Evolutionary conservation across 2,113 vertebrate species (phyloP), one percentile per base, ranked within the genome.

Genomic region (Xenus cinereus): DNA sequence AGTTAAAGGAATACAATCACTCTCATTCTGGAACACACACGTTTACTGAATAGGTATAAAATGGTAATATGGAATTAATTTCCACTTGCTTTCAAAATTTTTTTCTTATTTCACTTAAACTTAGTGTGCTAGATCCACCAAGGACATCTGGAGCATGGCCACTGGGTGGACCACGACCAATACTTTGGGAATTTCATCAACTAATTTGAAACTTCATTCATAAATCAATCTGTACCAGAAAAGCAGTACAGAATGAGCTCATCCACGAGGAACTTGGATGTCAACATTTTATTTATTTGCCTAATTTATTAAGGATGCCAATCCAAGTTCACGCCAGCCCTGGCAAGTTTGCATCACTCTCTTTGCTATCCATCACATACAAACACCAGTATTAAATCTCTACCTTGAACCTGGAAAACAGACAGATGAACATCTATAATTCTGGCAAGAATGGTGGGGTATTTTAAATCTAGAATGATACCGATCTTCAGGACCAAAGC

Each of bases 201-300:
- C 63, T 67, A 59, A 74, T 81, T 64, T 88, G n/a, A 84, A 83
- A 33, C 56, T 88, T 74, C 35, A 90, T 86, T 95, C 90, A 94
- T 95, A 96, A 94, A 96, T 93, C 90, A 95, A 94, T 94, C 92
- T 84, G 56, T 84, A 93, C 56, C 76, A 89, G 72, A 90, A 87
- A 87, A 86, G 4, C 32, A 86, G 83, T 20, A 94, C 63, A 86
- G 76, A 86, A 87, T 95, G 95, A 97, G 83, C 88, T 97, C 90
- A 96, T 86, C 64, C 60, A 7, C 3, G 4, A 86, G 27, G 64
- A 91, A 96, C 85, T 93, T 74, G 64, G 72, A 86, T 64, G 85
- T 86, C 87, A 96, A 94, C 67, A 74, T 90, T 88, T 95, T 83
- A 90, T 94, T 96, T 97, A 86, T 93, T 87, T 41, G 50, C 43